Percentiles rank a stretch among this genome's conserved stretches.
Conservation (phyloP, 2,797 vertebrate species). For the Synaphobranchus kaupii region DNA sequence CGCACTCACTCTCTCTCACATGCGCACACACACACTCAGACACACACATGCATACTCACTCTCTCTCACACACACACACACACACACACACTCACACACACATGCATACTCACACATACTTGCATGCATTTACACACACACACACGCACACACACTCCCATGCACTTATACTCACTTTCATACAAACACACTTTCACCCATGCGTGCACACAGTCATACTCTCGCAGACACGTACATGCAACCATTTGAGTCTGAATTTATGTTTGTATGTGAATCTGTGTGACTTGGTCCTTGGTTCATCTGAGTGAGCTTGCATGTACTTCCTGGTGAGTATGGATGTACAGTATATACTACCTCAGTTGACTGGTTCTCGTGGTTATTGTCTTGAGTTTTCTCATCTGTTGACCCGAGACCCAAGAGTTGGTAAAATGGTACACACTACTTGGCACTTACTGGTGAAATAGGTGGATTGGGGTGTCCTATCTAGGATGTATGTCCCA, state of each 20-base stretch:
- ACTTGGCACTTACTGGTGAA: neutral
- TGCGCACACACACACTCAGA: too few relatives aligned
- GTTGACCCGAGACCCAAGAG: neutral
- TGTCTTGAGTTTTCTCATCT: neutral
- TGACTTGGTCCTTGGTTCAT: neutral
- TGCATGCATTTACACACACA: neutral
- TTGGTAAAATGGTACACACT: neutral
- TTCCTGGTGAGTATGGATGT: neutral
- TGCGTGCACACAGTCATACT: neutral
- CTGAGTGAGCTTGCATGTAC: conserved; percentile 5
- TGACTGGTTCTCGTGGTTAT: neutral
- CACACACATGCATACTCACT: neutral
- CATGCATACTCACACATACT: neutral
- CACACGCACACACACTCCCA: too few relatives aligned
- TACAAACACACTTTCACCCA: neutral
- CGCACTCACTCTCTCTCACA: too few relatives aligned
- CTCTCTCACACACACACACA: too few relatives aligned
- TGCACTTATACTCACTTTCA: too few relatives aligned
- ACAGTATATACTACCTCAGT: neutral
- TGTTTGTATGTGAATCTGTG: neutral
- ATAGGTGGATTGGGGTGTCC: neutral
- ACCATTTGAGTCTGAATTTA: neutral
- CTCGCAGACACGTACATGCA: neutral
- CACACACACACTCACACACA: too few relatives aligned
- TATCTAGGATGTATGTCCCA: neutral